phyloP scores from a whole-genome alignment of 2,797 vertebrate genomes.

The Eremophila alpestris region DNA sequence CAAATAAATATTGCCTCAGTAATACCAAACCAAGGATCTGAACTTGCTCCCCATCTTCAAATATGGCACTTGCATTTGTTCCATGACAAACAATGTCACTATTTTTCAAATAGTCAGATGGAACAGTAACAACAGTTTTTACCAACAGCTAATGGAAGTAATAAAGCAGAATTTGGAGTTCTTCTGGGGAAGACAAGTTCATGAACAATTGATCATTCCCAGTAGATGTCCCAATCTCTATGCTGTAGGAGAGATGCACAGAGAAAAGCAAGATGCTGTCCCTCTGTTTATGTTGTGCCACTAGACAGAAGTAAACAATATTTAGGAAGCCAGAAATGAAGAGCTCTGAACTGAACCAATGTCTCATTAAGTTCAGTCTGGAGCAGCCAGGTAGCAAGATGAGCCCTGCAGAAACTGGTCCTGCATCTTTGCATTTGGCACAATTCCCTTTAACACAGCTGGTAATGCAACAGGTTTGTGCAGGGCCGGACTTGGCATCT shows the following conservation, averaged over 20 bases:
- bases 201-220: background rate
- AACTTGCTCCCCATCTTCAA: background rate
- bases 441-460: background rate
- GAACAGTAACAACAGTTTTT: background rate
- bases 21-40: background rate
- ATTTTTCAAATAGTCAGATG: background rate
- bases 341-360: background rate
- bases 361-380: background rate
- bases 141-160: background rate
- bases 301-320: background rate
- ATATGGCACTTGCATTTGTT: background rate
- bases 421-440: background rate
- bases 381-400: background rate
- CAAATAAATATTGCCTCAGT: background rate
- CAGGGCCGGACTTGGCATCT: background rate
- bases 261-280: rapidly evolving
- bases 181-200: background rate
- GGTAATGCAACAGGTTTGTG: background rate
- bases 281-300: background rate
- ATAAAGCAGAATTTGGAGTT: background rate
- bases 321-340: background rate
- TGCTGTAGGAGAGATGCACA: background rate
- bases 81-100: background rate
- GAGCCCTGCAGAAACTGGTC: background rate
- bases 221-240: background rate